These are phyloP conservation scores for Acromyrmex charruanus DNA, from an alignment of 1,140 invertebrate species.

Conservation along the genomic window DNA sequence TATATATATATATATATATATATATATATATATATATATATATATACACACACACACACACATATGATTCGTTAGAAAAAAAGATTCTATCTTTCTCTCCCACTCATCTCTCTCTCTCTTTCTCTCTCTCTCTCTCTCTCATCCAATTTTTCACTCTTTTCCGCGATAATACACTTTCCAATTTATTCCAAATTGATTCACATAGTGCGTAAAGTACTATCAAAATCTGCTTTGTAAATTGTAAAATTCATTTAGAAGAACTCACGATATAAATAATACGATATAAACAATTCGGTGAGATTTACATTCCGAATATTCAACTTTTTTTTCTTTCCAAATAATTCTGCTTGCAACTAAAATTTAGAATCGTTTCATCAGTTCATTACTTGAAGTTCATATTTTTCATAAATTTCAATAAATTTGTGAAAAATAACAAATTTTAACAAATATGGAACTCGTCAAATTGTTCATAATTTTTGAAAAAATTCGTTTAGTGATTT, in stretches of 20 bases:
- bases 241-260: not conserved
- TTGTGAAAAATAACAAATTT: not conserved
- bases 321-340: not conserved
- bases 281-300: not conserved
- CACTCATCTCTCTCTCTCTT: not conserved
- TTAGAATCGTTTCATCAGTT: not conserved
- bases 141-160: not conserved
- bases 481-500: not conserved
- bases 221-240: conserved; percentile 50
- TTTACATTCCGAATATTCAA: not conserved
- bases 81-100: not conserved
- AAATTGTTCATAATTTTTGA: not conserved
- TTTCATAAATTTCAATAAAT: not conserved
- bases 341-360: conserved; percentile 1
- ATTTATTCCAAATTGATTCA: not conserved
- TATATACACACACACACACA: no score
- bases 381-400: not conserved
- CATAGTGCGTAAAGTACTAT: conserved; percentile 33
- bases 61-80: no score
- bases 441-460: not conserved
- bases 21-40: no score
- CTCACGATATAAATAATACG: not conserved
- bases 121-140: conserved; percentile 13
- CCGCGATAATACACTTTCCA: not conserved
- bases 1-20: not conserved